Conservation (phyloP, 2,888 invertebrate genomes). For the Pyrochroa serraticornis region DNA sequence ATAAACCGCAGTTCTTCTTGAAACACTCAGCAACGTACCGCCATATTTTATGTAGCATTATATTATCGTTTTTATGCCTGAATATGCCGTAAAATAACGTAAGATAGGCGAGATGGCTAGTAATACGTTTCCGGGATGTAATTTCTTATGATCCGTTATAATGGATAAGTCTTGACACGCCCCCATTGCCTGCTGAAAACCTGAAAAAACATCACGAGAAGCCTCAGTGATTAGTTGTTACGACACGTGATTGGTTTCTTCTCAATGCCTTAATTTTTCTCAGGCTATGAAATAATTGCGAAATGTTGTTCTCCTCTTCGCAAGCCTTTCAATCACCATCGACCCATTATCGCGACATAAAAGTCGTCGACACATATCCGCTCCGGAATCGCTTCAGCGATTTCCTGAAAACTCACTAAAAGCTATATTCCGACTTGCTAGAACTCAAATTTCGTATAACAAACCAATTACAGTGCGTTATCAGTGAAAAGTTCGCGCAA, state of each 20-base stretch:
- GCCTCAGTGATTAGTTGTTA: too few relatives aligned
- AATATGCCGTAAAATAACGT: conserved; percentile 24
- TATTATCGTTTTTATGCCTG: conserved; percentile 24
- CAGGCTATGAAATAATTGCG: not conserved
- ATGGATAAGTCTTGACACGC: too few relatives aligned
- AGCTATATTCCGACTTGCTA: conserved; percentile 1
- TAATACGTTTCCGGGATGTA: conserved; percentile 10
- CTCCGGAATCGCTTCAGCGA: conserved; percentile 1
- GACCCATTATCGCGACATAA: conserved; percentile 1
- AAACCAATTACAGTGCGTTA: conserved; percentile 4
- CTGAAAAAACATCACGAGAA: too few relatives aligned
- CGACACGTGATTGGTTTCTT: too few relatives aligned
- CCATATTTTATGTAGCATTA: conserved; percentile 20
- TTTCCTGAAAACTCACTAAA: conserved; percentile 1
- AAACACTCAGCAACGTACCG: conserved; percentile 21
- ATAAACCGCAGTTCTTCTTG: conserved; percentile 28
- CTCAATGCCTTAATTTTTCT: conserved; percentile 13
- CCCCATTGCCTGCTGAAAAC: too few relatives aligned
- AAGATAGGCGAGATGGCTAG: conserved; percentile 6
- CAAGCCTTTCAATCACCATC: conserved; percentile 9
- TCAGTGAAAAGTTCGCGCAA: not conserved
- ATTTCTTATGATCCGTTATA: conserved; percentile 1
- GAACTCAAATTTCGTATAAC: not conserved
- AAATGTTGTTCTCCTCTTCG: not conserved
- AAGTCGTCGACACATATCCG: conserved; percentile 7